Percentiles rank a stretch among this genome's conserved stretches.
Evolutionary conservation across 2,888 invertebrate genomes (phyloP).

Genomic region (Ormyrus pomaceus): DNA sequence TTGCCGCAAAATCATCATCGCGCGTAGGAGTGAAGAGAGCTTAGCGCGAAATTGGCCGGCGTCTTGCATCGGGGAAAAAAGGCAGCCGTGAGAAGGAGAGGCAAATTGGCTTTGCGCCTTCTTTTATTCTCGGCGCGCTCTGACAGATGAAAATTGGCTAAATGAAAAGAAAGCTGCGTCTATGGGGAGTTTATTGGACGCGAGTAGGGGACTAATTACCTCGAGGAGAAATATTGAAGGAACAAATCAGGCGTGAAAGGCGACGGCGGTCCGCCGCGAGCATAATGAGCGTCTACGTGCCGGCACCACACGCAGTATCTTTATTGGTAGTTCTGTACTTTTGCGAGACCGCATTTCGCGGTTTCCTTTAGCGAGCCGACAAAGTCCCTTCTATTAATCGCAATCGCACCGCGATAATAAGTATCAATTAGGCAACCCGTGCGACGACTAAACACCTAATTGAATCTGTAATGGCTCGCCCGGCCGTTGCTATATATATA

Average conservation of each 20-base stretch:
- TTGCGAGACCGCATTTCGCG: conserved; percentile 68
- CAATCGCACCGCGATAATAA: conserved; percentile 70
- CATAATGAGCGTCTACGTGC: conserved; percentile 55
- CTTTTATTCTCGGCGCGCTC: conserved; percentile 22
- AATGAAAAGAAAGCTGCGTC: conserved; percentile 48
- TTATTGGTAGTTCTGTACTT: conserved; percentile 69
- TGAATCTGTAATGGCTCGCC: conserved; percentile 58
- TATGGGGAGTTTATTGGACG: conserved; percentile 51
- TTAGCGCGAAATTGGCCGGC: no score
- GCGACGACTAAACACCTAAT: conserved; percentile 46
- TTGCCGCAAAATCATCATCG: not conserved
- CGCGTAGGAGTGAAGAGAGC: no score
- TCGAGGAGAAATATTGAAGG: conserved; percentile 53
- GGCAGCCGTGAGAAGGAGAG: not conserved
- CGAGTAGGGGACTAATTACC: conserved; percentile 50
- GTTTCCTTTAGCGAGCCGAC: conserved; percentile 67
- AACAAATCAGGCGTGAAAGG: conserved; percentile 61
- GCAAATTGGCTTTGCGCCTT: conserved; percentile 1
- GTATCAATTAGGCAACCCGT: conserved; percentile 69
- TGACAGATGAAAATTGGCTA: conserved; percentile 49
- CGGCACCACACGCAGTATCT: conserved; percentile 63
- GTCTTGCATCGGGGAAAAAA: no score
- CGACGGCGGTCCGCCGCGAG: conserved; percentile 54
- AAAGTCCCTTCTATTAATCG: conserved; percentile 72
- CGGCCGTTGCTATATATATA: conserved; percentile 55